Evolutionary conservation across 2,113 vertebrate genomes (phyloP).

Genomic region (Verasper variegatus): DNA sequence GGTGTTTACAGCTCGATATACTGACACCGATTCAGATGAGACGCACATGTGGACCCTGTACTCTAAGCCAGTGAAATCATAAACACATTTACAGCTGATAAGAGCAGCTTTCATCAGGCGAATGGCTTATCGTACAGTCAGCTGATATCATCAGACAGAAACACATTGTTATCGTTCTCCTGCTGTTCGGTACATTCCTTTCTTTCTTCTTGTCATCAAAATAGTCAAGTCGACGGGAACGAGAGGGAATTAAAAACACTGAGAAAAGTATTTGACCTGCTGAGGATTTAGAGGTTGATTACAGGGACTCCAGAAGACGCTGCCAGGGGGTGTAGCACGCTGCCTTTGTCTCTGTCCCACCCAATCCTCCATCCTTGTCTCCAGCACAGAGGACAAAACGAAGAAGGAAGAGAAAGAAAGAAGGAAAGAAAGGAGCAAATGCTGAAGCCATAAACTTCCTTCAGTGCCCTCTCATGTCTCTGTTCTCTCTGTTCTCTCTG

Average conservation of each 20-base stretch:
- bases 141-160: constrained; percentile 26
- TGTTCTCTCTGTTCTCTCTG: constrained; percentile 68
- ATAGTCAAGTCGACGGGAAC: constrained; percentile 17
- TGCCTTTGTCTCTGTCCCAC: constrained; percentile 62
- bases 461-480: constrained; percentile 68
- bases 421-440: constrained; percentile 50
- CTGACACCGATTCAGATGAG: constrained; percentile 27
- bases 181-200: constrained; percentile 35
- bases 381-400: constrained; percentile 40
- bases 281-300: constrained; percentile 62
- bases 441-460: constrained; percentile 75
- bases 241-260: constrained; percentile 17
- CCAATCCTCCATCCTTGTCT: constrained; percentile 51
- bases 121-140: constrained; percentile 24
- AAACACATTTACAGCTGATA: constrained; percentile 46
- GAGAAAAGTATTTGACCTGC: constrained; percentile 50
- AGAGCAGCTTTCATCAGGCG: constrained; percentile 40
- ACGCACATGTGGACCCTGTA: not conserved
- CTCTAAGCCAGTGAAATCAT: constrained; percentile 53
- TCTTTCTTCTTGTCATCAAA: constrained; percentile 27
- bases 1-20: constrained; percentile 25
- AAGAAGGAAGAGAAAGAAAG: constrained; percentile 40
- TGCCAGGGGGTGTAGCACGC: constrained; percentile 27
- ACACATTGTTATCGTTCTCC: constrained; percentile 5
- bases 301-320: constrained; percentile 36